Conservation (phyloP, 2,888 invertebrate genomes). For the Lycia hirtaria region DNA sequence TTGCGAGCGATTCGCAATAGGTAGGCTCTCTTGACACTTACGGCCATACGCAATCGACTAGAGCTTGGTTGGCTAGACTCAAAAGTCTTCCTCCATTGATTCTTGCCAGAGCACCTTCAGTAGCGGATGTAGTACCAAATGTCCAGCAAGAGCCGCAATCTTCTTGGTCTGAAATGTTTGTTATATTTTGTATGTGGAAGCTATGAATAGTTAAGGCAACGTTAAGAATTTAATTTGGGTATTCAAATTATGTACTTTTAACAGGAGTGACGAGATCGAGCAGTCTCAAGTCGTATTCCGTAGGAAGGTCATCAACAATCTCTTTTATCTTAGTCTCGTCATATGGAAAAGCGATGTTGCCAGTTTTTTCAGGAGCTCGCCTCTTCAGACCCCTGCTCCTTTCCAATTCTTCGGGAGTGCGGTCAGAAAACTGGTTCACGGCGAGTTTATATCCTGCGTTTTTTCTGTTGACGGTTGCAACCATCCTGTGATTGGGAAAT, state of each 20-base stretch:
- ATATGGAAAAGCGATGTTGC: conserved; percentile 67
- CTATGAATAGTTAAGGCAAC: too few species aligned
- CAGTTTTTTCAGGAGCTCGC: conserved; percentile 52
- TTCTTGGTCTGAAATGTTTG: conserved; percentile 57
- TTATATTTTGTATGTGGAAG: background rate
- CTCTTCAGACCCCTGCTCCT: conserved; percentile 54
- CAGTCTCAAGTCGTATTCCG: conserved; percentile 61
- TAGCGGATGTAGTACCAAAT: conserved; percentile 63
- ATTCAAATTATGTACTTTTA: conserved; percentile 53
- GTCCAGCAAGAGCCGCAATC: conserved; percentile 70
- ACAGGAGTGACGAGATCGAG: conserved; percentile 60
- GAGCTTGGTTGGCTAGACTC: conserved; percentile 67
- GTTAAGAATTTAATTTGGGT: too few species aligned
- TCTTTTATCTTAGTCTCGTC: conserved; percentile 44
- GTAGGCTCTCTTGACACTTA: too few species aligned
- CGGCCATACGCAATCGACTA: conserved; percentile 74
- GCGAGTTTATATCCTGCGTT: conserved; percentile 63
- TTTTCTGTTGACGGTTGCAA: conserved; percentile 47
- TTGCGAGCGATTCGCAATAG: too few species aligned
- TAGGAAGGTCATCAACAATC: conserved; percentile 50
- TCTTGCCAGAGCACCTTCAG: conserved; percentile 70
- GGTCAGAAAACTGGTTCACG: conserved; percentile 69
- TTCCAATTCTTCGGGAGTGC: conserved; percentile 61
- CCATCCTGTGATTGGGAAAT: conserved; percentile 10
- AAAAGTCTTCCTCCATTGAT: conserved; percentile 63